Evolutionary conservation across 2,797 vertebrate genomes (phyloP).

Genomic region (Argyrosomus regius): DNA sequence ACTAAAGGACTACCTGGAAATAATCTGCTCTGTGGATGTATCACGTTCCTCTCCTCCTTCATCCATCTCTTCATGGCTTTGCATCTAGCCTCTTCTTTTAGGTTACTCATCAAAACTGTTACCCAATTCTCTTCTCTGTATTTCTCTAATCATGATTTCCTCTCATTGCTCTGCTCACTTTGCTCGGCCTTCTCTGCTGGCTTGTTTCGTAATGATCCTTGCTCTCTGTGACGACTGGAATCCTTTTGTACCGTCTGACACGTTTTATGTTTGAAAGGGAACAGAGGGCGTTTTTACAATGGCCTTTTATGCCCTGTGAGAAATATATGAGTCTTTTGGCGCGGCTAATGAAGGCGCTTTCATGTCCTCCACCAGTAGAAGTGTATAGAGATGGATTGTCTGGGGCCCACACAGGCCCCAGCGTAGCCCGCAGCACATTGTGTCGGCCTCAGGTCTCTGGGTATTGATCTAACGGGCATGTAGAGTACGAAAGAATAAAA

Average conservation of each 20-base stretch:
- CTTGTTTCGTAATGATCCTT: constrained; percentile 78
- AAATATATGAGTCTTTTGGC: constrained; percentile 83
- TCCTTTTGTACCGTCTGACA: constrained; percentile 82
- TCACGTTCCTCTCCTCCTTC: constrained; percentile 23
- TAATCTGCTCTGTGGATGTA: constrained; percentile 18
- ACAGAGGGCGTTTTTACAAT: constrained; percentile 83
- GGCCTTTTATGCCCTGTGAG: constrained; percentile 83
- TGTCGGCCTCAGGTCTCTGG: constrained; percentile 52
- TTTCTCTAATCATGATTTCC: constrained; percentile 71
- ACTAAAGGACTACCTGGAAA: constrained; percentile 49
- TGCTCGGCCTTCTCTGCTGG: constrained; percentile 41
- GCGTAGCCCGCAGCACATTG: constrained; percentile 69
- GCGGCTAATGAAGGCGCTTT: constrained; percentile 81
- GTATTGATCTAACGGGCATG: constrained; percentile 66
- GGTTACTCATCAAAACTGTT: constrained; percentile 52
- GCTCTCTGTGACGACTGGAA: constrained; percentile 75
- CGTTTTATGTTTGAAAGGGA: constrained; percentile 83
- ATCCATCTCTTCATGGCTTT: constrained; percentile 7
- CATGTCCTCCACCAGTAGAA: constrained; percentile 76
- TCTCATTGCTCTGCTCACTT: constrained; percentile 55
- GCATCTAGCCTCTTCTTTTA: constrained; percentile 27
- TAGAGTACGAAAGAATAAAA: constrained; percentile 31
- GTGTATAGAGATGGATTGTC: constrained; percentile 78
- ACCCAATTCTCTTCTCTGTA: constrained; percentile 22
- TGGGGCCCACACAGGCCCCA: constrained; percentile 68